Percentiles rank a stretch among this genome's conserved stretches.
Conservation (phyloP, 2,888 invertebrate genomes). For the Drosophila pseudotakahashii region DNA sequence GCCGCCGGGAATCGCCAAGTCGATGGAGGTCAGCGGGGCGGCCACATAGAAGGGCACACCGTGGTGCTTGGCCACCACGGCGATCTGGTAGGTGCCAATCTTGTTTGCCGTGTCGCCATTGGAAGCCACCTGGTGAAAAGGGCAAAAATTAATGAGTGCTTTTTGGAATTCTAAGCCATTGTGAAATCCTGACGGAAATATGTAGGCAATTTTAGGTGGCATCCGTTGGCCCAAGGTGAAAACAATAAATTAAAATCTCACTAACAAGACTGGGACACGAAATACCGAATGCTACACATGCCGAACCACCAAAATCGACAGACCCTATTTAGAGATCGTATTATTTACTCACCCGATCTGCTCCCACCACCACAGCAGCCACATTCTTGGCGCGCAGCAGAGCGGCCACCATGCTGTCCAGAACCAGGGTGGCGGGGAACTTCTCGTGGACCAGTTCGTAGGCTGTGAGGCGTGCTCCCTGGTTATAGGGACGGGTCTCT, state of each 20-base stretch:
- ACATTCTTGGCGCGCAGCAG: conserved; percentile 93
- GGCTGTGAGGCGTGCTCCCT: conserved; percentile 97
- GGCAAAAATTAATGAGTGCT: background rate
- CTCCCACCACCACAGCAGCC: conserved; percentile 97
- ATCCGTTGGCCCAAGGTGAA: too few species aligned
- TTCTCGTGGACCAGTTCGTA: conserved; percentile 96
- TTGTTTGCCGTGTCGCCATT: conserved; percentile 99
- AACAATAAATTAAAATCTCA: too few species aligned
- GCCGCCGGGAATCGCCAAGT: conserved; percentile 91
- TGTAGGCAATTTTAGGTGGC: too few species aligned
- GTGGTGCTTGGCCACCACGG: conserved; percentile 95
- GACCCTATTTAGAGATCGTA: background rate
- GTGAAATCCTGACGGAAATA: too few species aligned
- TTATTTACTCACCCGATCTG: conserved; percentile 90
- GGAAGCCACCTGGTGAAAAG: conserved; percentile 88
- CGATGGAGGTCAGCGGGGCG: conserved; percentile 96
- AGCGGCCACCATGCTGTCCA: conserved; percentile 97
- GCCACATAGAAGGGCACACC: conserved; percentile 97
- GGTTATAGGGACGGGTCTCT: conserved; percentile 99
- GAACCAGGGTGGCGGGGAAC: conserved; percentile 95
- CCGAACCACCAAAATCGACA: too few species aligned
- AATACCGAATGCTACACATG: background rate
- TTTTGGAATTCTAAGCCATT: too few species aligned
- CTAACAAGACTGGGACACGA: background rate
- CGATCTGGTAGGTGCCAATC: conserved; percentile 98